These are phyloP conservation scores for Sciurus vulgaris DNA, from an alignment of 2,797 vertebrate genomes.

Conservation along the genomic window DNA sequence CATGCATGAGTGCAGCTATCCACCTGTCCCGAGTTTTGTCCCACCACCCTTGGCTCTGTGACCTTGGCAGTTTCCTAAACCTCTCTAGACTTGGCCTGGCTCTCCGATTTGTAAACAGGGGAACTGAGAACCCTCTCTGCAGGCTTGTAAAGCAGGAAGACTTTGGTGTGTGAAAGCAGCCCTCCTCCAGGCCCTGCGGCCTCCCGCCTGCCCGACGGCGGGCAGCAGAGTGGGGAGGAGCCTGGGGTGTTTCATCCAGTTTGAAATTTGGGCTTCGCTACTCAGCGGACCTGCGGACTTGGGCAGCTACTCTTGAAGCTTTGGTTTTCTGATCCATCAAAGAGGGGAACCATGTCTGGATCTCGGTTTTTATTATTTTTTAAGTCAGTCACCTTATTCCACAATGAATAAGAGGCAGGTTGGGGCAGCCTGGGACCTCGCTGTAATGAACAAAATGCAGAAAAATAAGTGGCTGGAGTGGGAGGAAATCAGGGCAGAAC, in stretches of 20 bases:
- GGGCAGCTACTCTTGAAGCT: not conserved
- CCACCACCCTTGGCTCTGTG: not conserved
- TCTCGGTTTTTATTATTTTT: not conserved
- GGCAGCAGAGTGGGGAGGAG: fast-evolving
- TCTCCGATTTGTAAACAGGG: not conserved
- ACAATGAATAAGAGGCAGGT: not conserved
- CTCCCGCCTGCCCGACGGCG: fast-evolving
- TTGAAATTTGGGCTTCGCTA: not conserved
- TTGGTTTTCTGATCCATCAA: not conserved
- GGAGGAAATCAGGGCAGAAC: not conserved
- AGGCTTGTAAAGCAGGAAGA: not conserved
- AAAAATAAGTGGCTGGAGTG: not conserved
- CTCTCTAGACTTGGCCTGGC: not conserved
- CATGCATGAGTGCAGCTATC: fast-evolving
- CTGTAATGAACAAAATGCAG: not conserved
- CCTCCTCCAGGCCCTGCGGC: fast-evolving
- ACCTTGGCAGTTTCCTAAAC: not conserved
- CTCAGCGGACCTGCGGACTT: too few species aligned
- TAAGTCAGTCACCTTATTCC: not conserved
- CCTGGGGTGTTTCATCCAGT: not conserved
- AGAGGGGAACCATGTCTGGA: not conserved
- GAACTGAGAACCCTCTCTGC: not conserved
- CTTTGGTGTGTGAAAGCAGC: not conserved
- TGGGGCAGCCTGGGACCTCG: not conserved
- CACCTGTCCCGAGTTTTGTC: not conserved